phyloP scores from a whole-genome alignment of 2,797 vertebrate species.

The Hoplostethus atlanticus region DNA sequence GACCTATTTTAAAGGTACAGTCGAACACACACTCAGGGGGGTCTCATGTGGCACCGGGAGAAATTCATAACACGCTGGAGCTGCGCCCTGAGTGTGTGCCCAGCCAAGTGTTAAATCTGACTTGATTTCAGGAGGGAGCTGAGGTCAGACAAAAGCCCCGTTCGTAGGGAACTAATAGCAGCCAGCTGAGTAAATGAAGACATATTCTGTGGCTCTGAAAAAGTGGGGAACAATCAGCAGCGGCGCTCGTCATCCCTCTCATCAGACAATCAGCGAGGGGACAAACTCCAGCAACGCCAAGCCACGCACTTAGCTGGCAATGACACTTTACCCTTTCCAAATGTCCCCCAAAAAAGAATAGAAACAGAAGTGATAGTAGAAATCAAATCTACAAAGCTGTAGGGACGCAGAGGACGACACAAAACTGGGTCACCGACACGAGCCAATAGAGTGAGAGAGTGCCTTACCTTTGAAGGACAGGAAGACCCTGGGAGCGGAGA shows the following conservation, averaged over 20 bases:
- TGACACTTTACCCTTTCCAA: slow-evolving; percentile 48
- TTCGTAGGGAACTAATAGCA: slow-evolving; percentile 62
- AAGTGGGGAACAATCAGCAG: slow-evolving; percentile 54
- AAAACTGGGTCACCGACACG: slow-evolving; percentile 32
- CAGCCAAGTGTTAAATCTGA: slow-evolving; percentile 80
- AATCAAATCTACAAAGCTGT: slow-evolving; percentile 18
- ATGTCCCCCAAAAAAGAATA: slow-evolving; percentile 12
- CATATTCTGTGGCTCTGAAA: slow-evolving; percentile 61
- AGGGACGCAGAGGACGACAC: slow-evolving; percentile 11
- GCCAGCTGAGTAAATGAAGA: slow-evolving; percentile 66
- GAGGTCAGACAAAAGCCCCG: slow-evolving; percentile 70
- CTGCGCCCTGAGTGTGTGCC: slow-evolving; percentile 57
- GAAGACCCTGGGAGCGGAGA: slow-evolving; percentile 86
- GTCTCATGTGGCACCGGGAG: slow-evolving; percentile 74
- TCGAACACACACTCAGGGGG: slow-evolving; percentile 54
- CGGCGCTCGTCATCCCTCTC: slow-evolving; percentile 53
- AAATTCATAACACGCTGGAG: slow-evolving; percentile 75
- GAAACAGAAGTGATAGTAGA: slow-evolving; percentile 12
- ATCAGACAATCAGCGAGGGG: slow-evolving; percentile 44
- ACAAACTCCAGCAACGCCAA: slow-evolving; percentile 35
- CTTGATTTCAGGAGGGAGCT: slow-evolving; percentile 75
- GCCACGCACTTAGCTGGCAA: slow-evolving; percentile 42
- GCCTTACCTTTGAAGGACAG: slow-evolving; percentile 89
- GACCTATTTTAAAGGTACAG: slow-evolving; percentile 69
- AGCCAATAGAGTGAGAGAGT: slow-evolving; percentile 1